Evolutionary conservation across 2,113 vertebrate species (phyloP).

Genomic region (Serinus canaria): DNA sequence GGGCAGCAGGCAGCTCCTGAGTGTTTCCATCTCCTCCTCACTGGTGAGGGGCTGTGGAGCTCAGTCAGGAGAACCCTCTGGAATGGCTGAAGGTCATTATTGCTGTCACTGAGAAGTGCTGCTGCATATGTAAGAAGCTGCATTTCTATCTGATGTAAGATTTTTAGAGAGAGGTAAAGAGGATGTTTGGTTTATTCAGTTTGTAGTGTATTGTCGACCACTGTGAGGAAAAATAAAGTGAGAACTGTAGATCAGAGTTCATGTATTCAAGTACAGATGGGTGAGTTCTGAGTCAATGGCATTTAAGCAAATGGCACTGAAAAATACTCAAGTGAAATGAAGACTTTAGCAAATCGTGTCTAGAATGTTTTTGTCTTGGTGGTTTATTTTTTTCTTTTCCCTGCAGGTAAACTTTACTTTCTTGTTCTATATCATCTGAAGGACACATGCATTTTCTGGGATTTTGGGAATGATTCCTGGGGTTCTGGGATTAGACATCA

Average conservation of each 20-base stretch:
- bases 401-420: conserved; percentile 42
- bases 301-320: not conserved
- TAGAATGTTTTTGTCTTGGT: not conserved
- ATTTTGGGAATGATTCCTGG: conserved; percentile 65
- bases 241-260: not conserved
- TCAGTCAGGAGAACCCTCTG: not conserved
- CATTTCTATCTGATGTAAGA: not conserved
- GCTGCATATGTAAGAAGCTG: not conserved
- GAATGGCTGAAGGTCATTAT: not conserved
- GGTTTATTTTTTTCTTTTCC: not conserved
- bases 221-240: not conserved
- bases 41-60: not conserved
- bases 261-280: not conserved
- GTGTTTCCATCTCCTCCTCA: not conserved
- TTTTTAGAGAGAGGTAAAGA: not conserved
- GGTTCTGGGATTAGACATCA: conserved; percentile 66
- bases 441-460: conserved; percentile 48
- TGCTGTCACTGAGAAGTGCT: not conserved
- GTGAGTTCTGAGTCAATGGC: not conserved
- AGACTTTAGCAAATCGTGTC: not conserved
- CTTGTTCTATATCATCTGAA: conserved; percentile 55
- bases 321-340: not conserved
- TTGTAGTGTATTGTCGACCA: not conserved
- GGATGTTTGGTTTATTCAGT: not conserved
- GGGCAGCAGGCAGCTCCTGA: not conserved